A percentile compares a stretch with the other conserved stretches of the same genome.
These are phyloP conservation scores for Paratrypauchen microcephalus DNA, from an alignment of 2,797 vertebrate genomes.

Conservation along the genomic window DNA sequence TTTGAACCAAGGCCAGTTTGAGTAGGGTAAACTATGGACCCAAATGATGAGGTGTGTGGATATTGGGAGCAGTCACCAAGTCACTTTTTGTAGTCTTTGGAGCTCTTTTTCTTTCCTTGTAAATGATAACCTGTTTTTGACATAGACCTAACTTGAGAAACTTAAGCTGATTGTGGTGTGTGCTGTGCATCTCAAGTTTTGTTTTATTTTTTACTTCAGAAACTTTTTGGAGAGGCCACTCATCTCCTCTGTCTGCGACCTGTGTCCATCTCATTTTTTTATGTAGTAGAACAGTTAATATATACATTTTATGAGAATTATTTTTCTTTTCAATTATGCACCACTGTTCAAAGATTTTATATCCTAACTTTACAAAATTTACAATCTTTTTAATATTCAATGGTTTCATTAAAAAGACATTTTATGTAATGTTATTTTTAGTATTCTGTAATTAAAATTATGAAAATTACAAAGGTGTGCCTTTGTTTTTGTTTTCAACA, in stretches of 20 bases:
- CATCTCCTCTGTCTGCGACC: conserved; percentile 73
- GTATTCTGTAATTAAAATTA: conserved; percentile 83
- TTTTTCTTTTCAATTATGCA: conserved; percentile 80
- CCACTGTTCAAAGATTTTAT: conserved; percentile 84
- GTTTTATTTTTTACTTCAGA: conserved; percentile 62
- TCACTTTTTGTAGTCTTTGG: conserved; percentile 64
- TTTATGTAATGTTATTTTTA: conserved; percentile 85
- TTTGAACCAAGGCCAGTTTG: conserved; percentile 72
- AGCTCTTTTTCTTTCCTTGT: conserved; percentile 59
- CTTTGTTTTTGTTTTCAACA: neutral
- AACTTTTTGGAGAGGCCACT: conserved; percentile 58
- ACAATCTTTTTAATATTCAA: conserved; percentile 83
- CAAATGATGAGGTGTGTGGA: conserved; percentile 52
- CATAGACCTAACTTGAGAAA: conserved; percentile 65
- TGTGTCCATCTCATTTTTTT: conserved; percentile 76
- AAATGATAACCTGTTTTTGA: conserved; percentile 48
- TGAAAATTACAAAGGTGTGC: conserved; percentile 56
- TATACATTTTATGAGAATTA: conserved; percentile 80
- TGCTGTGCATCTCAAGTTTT: conserved; percentile 72
- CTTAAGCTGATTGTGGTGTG: conserved; percentile 66
- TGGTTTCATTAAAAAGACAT: conserved; percentile 81
- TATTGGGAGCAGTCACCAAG: conserved; percentile 74
- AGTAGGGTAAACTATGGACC: conserved; percentile 46
- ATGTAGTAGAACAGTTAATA: conserved; percentile 82
- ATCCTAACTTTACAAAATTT: conserved; percentile 83